Base-by-base conservation (phyloP, 2,113 vertebrate genomes). In the Amblyornis subalaris region DNA sequence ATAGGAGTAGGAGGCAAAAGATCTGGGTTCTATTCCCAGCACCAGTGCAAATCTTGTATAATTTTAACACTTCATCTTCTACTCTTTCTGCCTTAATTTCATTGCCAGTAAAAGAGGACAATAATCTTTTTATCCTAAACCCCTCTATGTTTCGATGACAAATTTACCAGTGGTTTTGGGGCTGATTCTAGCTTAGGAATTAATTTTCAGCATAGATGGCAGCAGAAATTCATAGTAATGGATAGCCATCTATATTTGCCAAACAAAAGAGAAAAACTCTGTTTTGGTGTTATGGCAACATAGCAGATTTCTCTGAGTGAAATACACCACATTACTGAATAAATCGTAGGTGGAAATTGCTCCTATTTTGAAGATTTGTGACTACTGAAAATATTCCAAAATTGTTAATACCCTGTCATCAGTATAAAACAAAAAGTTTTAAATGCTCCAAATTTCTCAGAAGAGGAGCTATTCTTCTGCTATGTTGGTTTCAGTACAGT, bases 11-110 rank as follows among this genome's bases (percentile, higher is more conserved):
- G 42, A 91, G 45, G 23, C 18, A 89, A 84, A 66, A 74, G 20
- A 73, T 65, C 28, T 92, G 60, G 6, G 14, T 93, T 92, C 25
- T 91, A 40, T 64, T 89, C 48, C 40, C n/a, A 67, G 23, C 14
- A 12, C 22, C 6, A 29, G 12, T 54, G 61, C 23, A 94, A 82
- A 65, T 67, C 22, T 50, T 58, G 61, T 1, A 2, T 31, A 66
- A 89, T 77, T 85, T 90, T 94, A 82, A 58, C 10, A 76, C 9
- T 33, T 90, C 28, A 62, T 71, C 36, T 77, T 89, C 40, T 69
- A 47, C 23, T 81, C 24, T 64, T 61, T 85, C 40, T 78, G 20
- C 7, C 12, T 81, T 31, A 65, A 28, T 76, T 85, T 89, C 5
- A 19, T 79, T 81, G 10, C 22, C 31, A 85, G 22, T 48, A 57